phyloP scores from a whole-genome alignment of 2,888 invertebrate genomes.

The Helicoverpa assulta region DNA sequence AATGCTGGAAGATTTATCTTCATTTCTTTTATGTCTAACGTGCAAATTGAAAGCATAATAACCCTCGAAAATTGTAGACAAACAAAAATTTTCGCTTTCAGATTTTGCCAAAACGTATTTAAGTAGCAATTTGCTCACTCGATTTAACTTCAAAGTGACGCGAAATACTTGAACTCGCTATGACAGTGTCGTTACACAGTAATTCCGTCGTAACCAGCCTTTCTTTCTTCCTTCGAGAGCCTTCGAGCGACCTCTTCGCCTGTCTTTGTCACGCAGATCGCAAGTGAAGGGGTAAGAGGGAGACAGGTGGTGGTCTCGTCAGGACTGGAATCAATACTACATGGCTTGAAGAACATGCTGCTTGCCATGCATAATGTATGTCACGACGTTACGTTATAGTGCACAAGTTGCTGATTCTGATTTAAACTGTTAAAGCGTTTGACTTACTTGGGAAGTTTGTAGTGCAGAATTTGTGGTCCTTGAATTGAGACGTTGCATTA shows the following conservation, averaged over 20 bases:
- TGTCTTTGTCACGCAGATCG: slow-evolving; percentile 32
- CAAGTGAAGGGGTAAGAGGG: slow-evolving; percentile 34
- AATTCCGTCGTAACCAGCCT: slow-evolving; percentile 41
- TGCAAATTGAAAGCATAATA: too few relatives aligned
- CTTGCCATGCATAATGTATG: slow-evolving; percentile 64
- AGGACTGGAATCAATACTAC: slow-evolving; percentile 60
- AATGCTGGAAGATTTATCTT: neutral
- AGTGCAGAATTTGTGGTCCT: neutral
- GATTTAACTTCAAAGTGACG: slow-evolving; percentile 45
- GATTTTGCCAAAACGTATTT: slow-evolving; percentile 23
- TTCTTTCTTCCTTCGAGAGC: slow-evolving; percentile 44
- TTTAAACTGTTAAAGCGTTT: slow-evolving; percentile 53
- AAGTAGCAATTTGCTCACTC: slow-evolving; percentile 27
- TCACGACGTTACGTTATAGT: slow-evolving; percentile 53
- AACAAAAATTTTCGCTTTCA: slow-evolving; percentile 19
- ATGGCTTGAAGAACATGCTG: slow-evolving; percentile 55
- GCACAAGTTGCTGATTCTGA: slow-evolving; percentile 58
- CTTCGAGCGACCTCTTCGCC: slow-evolving; percentile 24
- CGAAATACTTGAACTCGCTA: slow-evolving; percentile 44
- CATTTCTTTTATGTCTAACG: neutral
- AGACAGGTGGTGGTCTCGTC: slow-evolving; percentile 38
- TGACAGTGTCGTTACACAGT: slow-evolving; percentile 48
- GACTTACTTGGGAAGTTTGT: slow-evolving; percentile 21
- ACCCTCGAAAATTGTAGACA: slow-evolving; percentile 14
- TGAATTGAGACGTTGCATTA: neutral